Conservation (phyloP, 2,113 vertebrate species). For the Noctilio leporinus region DNA sequence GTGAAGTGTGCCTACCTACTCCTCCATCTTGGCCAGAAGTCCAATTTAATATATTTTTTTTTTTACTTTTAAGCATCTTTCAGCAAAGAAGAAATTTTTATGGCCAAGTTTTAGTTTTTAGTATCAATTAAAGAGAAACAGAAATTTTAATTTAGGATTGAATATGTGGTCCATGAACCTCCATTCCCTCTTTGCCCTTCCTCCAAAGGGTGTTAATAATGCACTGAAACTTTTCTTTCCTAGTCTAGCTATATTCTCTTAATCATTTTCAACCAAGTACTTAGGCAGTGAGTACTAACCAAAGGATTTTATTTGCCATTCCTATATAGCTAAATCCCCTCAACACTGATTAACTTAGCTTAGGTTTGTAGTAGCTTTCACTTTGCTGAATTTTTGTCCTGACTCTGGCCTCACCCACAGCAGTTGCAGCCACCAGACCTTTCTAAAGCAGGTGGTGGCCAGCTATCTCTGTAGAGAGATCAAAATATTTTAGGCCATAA, state of each 20-base stretch:
- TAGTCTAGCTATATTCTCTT: neutral
- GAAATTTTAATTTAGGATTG: neutral
- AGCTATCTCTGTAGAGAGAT: neutral
- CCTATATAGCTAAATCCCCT: neutral
- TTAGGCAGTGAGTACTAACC: neutral
- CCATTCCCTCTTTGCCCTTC: accelerated
- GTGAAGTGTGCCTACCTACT: too few species aligned
- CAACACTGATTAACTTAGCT: too few species aligned
- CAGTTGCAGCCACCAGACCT: too few species aligned
- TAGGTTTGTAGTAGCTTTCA: too few species aligned
- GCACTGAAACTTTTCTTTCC: neutral
- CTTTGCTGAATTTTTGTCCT: too few species aligned
- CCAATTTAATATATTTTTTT: too few species aligned
- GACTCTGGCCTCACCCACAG: too few species aligned
- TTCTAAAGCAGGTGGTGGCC: neutral
- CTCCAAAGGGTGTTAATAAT: neutral
- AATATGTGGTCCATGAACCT: neutral
- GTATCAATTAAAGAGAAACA: neutral
- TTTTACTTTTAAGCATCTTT: neutral
- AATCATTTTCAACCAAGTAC: neutral
- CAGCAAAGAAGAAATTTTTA: neutral
- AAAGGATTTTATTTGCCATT: neutral
- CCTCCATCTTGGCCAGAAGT: too few species aligned
- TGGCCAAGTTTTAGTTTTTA: neutral
- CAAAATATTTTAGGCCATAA: neutral